A percentile compares a stretch with the other conserved stretches of the same genome.
Evolutionary conservation across 1,140 invertebrate species (phyloP).

Genomic region (Lepidurus couesii): DNA sequence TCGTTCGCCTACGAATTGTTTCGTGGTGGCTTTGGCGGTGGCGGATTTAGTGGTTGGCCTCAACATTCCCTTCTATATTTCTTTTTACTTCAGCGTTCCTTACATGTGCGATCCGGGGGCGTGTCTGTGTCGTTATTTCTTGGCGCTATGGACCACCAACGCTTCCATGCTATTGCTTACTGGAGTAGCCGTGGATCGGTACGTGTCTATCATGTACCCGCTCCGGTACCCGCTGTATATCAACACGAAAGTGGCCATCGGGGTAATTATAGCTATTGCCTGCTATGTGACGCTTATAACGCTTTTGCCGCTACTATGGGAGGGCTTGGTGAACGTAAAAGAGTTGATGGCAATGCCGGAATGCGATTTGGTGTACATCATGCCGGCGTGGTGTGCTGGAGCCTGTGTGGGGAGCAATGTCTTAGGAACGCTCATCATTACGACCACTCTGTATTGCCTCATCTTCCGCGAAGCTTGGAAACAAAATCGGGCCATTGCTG

Average conservation of each 20-base stretch:
- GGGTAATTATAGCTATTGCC: constrained; percentile 35
- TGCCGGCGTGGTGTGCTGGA: constrained; percentile 34
- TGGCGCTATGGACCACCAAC: constrained; percentile 36
- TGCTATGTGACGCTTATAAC: constrained; percentile 37
- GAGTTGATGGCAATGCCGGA: constrained; percentile 35
- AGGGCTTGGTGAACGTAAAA: constrained; percentile 26
- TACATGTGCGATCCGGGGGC: constrained; percentile 36
- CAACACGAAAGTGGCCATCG: constrained; percentile 23
- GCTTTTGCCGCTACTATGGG: constrained; percentile 36
- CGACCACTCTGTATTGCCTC: constrained; percentile 35
- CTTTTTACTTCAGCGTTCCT: constrained; percentile 38
- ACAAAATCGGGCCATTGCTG: constrained; percentile 37
- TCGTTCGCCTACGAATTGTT: constrained; percentile 37
- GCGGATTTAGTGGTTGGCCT: constrained; percentile 37
- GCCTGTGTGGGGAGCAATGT: constrained; percentile 37
- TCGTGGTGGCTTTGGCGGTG: constrained; percentile 36
- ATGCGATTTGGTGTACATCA: constrained; percentile 39
- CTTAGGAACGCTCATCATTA: constrained; percentile 36
- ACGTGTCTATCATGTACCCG: constrained; percentile 37
- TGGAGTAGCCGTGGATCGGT: constrained; percentile 38
- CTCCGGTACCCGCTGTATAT: constrained; percentile 36
- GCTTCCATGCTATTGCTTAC: constrained; percentile 38
- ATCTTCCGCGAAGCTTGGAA: constrained; percentile 39
- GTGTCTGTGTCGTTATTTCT: constrained; percentile 38
- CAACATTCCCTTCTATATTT: constrained; percentile 36